Conservation (phyloP, 2,888 invertebrate species). For the Leptopilina syphax region DNA sequence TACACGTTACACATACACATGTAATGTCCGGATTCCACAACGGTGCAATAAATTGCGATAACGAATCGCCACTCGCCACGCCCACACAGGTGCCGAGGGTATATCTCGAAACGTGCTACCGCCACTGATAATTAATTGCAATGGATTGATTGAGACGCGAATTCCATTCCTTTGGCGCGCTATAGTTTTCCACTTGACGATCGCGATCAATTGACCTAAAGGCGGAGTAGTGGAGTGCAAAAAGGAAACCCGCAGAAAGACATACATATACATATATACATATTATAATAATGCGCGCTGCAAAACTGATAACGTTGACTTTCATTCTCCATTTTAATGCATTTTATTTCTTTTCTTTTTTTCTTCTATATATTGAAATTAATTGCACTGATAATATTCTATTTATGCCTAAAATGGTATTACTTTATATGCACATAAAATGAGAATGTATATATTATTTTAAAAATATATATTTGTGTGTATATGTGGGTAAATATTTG, state of each 20-base stretch:
- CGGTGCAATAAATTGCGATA: conserved; percentile 57
- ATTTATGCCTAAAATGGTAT: neutral
- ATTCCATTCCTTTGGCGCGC: conserved; percentile 27
- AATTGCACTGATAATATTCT: neutral
- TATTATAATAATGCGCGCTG: neutral
- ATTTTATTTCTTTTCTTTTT: neutral
- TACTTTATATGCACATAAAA: neutral
- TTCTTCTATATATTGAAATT: neutral
- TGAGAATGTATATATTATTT: no score
- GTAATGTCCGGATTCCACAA: conserved; percentile 56
- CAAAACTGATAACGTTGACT: conserved; percentile 14
- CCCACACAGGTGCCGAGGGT: conserved; percentile 58
- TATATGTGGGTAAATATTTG: no score
- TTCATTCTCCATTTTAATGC: conserved; percentile 2
- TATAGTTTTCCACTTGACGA: conserved; percentile 23
- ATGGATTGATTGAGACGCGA: conserved; percentile 36
- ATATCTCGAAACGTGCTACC: conserved; percentile 50
- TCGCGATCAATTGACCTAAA: conserved; percentile 20
- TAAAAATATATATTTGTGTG: no score
- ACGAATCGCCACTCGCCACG: conserved; percentile 57
- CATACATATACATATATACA: no score
- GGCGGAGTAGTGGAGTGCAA: neutral
- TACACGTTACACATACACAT: neutral
- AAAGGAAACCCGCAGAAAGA: neutral
- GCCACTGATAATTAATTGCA: conserved; percentile 45